Base-by-base conservation (phyloP, 2,888 invertebrate genomes). In the Drosophila niveifrons region DNA sequence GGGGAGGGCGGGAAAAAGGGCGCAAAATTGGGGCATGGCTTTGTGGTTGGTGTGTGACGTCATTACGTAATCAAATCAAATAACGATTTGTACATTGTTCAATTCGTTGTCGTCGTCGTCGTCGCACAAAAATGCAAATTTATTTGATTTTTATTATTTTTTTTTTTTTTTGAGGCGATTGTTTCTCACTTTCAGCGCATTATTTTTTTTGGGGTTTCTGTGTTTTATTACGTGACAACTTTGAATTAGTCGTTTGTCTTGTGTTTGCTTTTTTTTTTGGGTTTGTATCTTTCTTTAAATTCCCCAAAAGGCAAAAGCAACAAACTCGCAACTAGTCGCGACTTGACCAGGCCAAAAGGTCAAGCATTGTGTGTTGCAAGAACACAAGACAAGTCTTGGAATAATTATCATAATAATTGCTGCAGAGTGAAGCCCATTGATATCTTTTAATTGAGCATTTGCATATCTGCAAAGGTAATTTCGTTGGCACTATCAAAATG, bases 211-310 rank as follows among this genome's bases (percentile, higher is more conserved):
- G 69, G 50, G 67, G 48, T 76, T 66, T 77, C 66, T 71, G 73
- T 82, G 70, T 78, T 84, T 84, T 87, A 84, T 87, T 85, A 85
- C 85, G 85, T 85, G 85, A 85, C 88, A 82, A 76, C 78, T 78
- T 78, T 84, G 75, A 83, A 74, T 87, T 82, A 76, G 85, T 75
- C 80, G 84, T 66, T 77, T 73, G 56, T 62, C 72, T 75, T 66
- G 64, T 46, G 34, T 52, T 10, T 36, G 51, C 17, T n/a, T n/a
- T n/a, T 57, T 36, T n/a, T n/a, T 4, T 78, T 61, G 66, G 53
- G 48, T 51, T 69, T 53, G 57, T 50, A 66, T 64, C 47, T 46
- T 8, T 23, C 15, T 28, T 23, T 9, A 18, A 11, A 15, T 28
- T 23, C 11, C 11, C n/a, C 10, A n/a, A 41, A 6, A 23, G 28